Percentiles rank a stretch among this genome's conserved stretches.
These are phyloP conservation scores for Campoplex nolae DNA, from an alignment of 2,888 invertebrate genomes.

Conservation along the genomic window DNA sequence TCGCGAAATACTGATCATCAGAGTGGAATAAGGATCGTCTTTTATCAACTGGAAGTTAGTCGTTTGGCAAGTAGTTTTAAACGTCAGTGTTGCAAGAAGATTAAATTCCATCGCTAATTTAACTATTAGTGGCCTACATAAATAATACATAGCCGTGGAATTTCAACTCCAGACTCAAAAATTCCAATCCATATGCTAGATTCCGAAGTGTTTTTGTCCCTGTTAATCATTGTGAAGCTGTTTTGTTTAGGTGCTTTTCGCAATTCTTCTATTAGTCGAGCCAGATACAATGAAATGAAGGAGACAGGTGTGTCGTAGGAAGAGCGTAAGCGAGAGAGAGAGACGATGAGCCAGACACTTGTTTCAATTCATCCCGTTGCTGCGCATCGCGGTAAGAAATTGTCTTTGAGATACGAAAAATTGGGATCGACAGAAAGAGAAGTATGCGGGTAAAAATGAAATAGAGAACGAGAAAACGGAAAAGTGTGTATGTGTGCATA, in stretches of 20 bases:
- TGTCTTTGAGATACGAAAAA: conserved; percentile 44
- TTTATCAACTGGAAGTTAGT: neutral
- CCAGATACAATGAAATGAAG: neutral
- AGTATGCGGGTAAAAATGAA: neutral
- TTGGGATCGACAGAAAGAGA: conserved; percentile 11
- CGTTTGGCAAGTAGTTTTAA: neutral
- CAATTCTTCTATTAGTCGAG: conserved; percentile 35
- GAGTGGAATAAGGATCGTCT: neutral
- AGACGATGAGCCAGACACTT: conserved; percentile 22
- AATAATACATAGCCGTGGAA: neutral
- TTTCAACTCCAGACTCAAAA: neutral
- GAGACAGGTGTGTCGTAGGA: neutral
- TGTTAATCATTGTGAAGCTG: neutral
- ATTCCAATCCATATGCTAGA: neutral
- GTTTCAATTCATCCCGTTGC: conserved; percentile 49
- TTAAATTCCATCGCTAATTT: neutral
- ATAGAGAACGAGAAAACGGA: neutral
- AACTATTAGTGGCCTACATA: neutral
- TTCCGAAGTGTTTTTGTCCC: conserved; percentile 4
- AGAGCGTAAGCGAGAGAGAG: neutral
- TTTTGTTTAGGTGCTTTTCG: conserved; percentile 18
- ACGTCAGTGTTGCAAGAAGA: neutral
- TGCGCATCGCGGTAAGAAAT: conserved; percentile 41
- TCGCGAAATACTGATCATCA: neutral
- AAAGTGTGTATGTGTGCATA: too few species aligned